Evolutionary conservation across 1,140 invertebrate genomes (phyloP).

Genomic region (Drosophila bifasciata): DNA sequence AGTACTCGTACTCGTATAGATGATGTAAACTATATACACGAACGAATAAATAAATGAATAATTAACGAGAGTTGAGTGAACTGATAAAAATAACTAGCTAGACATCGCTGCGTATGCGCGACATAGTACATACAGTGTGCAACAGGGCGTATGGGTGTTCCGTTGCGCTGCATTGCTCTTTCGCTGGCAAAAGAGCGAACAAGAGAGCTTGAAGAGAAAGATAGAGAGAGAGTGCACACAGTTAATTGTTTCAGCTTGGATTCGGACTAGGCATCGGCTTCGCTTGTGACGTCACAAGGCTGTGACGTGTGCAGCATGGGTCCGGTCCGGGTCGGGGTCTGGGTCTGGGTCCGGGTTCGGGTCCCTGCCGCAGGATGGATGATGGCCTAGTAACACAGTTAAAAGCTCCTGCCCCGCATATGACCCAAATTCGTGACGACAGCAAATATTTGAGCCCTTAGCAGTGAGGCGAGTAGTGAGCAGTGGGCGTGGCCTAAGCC

Average conservation of each 20-base stretch:
- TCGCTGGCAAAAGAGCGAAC: conserved; percentile 43
- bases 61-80: conserved; percentile 44
- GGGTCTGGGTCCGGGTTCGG: conserved; percentile 40
- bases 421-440: conserved; percentile 72
- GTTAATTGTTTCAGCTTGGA: conserved; percentile 52
- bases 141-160: conserved; percentile 61
- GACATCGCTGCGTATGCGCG: conserved; percentile 47
- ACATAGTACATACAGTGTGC: conserved; percentile 41
- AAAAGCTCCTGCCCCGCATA: conserved; percentile 33
- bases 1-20: conserved; percentile 4
- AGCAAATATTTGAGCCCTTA: conserved; percentile 26
- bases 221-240: conserved; percentile 16
- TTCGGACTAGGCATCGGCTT: conserved; percentile 9
- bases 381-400: conserved; percentile 46
- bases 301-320: conserved; percentile 60
- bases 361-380: conserved; percentile 48
- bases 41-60: conserved; percentile 67
- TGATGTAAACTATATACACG: conserved; percentile 45
- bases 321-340: no score
- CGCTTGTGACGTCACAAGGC: conserved; percentile 62
- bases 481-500: conserved; percentile 23
- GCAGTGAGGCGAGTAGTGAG: conserved; percentile 37
- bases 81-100: background rate
- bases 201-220: conserved; percentile 12
- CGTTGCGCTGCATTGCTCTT: conserved; percentile 14